Evolutionary conservation across 2,113 vertebrate genomes (phyloP).

Genomic region (Crotalus helleri): DNA sequence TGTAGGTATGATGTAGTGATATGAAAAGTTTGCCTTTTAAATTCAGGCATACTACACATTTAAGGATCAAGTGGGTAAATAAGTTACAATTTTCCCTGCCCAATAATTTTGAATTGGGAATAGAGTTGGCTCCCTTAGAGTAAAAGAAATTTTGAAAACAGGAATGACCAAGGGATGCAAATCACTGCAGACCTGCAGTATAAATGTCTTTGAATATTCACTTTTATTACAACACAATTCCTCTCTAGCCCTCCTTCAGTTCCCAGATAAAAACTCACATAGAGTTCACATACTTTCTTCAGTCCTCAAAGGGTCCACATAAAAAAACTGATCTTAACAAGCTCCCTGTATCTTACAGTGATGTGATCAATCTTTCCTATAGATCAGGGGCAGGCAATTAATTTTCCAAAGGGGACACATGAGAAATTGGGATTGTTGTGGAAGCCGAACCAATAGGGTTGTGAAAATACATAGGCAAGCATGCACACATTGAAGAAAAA

Average conservation of each 20-base stretch:
- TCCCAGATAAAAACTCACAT: background rate
- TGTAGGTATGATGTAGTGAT: background rate
- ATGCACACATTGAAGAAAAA: too few relatives aligned
- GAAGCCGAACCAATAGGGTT: background rate
- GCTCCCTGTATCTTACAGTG: background rate
- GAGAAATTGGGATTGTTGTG: background rate
- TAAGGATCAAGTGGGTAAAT: constrained; percentile 27
- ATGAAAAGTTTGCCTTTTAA: background rate
- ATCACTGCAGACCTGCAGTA: background rate
- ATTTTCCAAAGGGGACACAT: background rate
- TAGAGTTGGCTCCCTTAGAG: background rate
- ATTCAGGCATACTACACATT: background rate
- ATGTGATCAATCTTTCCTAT: background rate
- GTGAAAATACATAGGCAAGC: background rate
- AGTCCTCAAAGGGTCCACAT: background rate
- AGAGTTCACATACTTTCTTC: background rate
- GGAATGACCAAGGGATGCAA: background rate
- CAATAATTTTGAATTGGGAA: background rate
- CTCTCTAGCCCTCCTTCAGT: background rate
- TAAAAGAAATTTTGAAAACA: background rate
- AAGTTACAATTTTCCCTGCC: background rate
- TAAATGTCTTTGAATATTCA: background rate
- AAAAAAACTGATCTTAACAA: background rate
- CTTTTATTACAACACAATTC: background rate
- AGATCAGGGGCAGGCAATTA: background rate